Evolutionary conservation across 2,797 vertebrate species (phyloP), one percentile per base, ranked within the genome.

Genomic region (Trichosurus vulpecula): DNA sequence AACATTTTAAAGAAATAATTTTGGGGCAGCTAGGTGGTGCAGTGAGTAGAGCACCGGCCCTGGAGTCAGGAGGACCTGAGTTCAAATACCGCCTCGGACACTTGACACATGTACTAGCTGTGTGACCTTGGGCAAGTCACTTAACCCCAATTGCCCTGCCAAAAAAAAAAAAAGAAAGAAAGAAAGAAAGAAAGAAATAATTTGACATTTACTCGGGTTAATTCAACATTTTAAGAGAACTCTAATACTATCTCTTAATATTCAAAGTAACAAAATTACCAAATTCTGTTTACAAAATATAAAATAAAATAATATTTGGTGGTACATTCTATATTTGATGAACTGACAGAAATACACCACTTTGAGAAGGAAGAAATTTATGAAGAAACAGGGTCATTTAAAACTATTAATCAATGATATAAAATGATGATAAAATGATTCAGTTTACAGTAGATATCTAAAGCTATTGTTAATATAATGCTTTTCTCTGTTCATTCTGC

Each of bases 1-100:
- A 96, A 91, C 54, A 95, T 94, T 94, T 96, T 57, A 94, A 96
- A 90, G 29, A 95, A 95, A 74, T 35, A 74, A 74, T 25, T 54
- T 66, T n/a, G n/a, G n/a, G n/a, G n/a, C n/a, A n/a, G n/a, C n/a
- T n/a, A n/a, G n/a, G n/a, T n/a, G n/a, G n/a, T n/a, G n/a, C n/a
- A n/a, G n/a, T n/a, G n/a, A n/a, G n/a, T n/a, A n/a, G n/a, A n/a
- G n/a, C n/a, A n/a, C n/a, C n/a, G n/a, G n/a, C n/a, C n/a, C n/a
- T n/a, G n/a, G n/a, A n/a, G n/a, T n/a, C n/a, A n/a, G n/a, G n/a
- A n/a, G n/a, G n/a, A n/a, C n/a, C n/a, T n/a, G n/a, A n/a, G n/a
- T n/a, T n/a, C n/a, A n/a, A n/a, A n/a, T n/a, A n/a, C n/a, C n/a
- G n/a, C n/a, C n/a, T n/a, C n/a, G n/a, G n/a, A n/a, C n/a, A n/a